phyloP scores from a whole-genome alignment of 2,113 vertebrate species.

The Diglossa brunneiventris region DNA sequence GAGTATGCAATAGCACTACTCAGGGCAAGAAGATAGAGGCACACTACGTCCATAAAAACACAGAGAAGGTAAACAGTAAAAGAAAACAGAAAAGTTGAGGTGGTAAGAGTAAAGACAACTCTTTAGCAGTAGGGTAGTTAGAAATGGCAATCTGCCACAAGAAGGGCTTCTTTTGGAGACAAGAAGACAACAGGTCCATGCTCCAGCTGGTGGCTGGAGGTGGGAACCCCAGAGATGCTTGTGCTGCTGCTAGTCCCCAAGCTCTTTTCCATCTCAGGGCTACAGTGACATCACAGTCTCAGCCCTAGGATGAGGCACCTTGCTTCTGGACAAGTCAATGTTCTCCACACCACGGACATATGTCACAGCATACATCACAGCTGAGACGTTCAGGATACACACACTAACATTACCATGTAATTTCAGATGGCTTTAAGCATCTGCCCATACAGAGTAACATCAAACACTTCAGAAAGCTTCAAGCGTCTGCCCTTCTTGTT shows the following conservation, averaged over 20 bases:
- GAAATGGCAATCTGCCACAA: background rate
- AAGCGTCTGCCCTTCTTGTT: background rate
- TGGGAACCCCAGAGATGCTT: background rate
- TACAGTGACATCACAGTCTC: background rate
- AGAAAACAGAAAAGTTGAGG: background rate
- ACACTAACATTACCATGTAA: background rate
- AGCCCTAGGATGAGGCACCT: background rate
- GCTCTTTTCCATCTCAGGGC: background rate
- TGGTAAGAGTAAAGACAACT: background rate
- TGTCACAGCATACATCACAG: background rate
- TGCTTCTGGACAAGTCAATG: background rate
- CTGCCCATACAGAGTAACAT: background rate
- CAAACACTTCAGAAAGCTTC: background rate
- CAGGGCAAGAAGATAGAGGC: background rate
- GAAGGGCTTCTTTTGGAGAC: background rate
- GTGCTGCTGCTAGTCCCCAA: background rate
- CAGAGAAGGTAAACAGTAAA: background rate
- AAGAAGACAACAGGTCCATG: background rate
- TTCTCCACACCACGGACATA: background rate
- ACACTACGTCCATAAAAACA: background rate
- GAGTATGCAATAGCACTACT: background rate
- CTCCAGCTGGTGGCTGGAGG: background rate
- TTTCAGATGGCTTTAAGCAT: background rate
- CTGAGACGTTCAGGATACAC: background rate
- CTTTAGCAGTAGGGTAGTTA: background rate